Evolutionary conservation across 1,140 invertebrate genomes (phyloP), one percentile per base, ranked within the genome.

Genomic region (Ostrea denselamellosa): DNA sequence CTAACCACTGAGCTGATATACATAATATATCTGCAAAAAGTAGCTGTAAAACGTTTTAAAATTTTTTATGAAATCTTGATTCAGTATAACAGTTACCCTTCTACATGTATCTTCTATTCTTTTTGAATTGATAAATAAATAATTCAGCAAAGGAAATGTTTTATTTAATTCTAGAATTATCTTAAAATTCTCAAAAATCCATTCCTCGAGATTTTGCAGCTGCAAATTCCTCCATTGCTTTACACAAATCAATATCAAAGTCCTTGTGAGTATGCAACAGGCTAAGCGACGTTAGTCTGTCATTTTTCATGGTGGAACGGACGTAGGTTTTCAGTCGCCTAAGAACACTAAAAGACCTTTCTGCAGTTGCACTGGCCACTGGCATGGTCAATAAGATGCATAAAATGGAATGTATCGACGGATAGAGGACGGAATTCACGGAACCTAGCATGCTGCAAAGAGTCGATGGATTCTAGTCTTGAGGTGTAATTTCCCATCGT

Each of bases 341-440:
- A 8, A 86, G 85, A 12, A 56, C 44, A 19, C 44, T 25, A 28
- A 86, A 77, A 12, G 85, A 77, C 52, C 71, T 51, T 34, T 86
- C 65, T 53, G 85, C 0, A 1, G 85, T 86, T 71, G 85, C 85
- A n/a, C n/a, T 86, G 17, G 85, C 53, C 5, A 86, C 85, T 68
- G 68, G 85, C 22, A 86, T 86, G 8, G 85, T 81, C 19, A 65
- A 65, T 19, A 62, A n/a, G 1, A 19, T 17, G n/a, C 19, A 17
- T 9, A 65, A 22, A 19, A 17, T 65, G n/a, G 7, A 19, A 9
- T 65, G 10, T 65, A 17, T 17, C 7, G n/a, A n/a, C n/a, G n/a
- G n/a, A n/a, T n/a, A n/a, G 19, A 8, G 17, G 58, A 65, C n/a
- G 19, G 53, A 19, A 65, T 19, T 19, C 14, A 22, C 14, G 7